Evolutionary conservation across 92 coral and sea anemone species (phyloP).

Genomic region (Zoanthus sansibaricus): DNA sequence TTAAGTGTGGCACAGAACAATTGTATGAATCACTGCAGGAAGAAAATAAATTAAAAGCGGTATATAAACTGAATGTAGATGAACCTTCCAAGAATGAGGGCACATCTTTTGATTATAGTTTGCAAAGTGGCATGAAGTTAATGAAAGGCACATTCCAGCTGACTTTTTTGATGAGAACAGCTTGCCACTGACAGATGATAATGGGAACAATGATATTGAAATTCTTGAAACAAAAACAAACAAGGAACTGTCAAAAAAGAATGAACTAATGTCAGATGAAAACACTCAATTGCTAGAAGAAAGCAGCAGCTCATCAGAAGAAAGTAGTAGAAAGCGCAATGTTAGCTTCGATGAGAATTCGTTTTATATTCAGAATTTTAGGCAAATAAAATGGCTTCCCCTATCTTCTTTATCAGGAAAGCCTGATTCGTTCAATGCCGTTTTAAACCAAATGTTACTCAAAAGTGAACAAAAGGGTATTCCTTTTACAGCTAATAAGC

Average conservation of each 20-base stretch:
- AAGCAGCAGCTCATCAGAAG: neutral
- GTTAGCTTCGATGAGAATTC: neutral
- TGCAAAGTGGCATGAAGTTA: neutral
- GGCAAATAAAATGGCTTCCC: slow-evolving; percentile 25
- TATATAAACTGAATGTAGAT: neutral
- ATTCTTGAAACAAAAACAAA: neutral
- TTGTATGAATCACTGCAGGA: neutral
- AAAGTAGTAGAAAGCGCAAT: neutral
- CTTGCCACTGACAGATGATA: neutral
- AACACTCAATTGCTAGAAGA: neutral
- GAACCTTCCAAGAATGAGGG: neutral
- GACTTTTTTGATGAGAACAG: neutral
- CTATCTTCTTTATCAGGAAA: slow-evolving; percentile 48
- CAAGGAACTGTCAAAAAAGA: neutral
- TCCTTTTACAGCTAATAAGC: slow-evolving; percentile 10
- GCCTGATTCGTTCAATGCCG: slow-evolving; percentile 42
- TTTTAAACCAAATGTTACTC: slow-evolving; percentile 13
- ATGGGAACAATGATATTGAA: neutral
- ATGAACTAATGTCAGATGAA: neutral
- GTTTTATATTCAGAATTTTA: slow-evolving; percentile 52
- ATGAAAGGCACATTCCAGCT: neutral
- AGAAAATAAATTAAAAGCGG: neutral
- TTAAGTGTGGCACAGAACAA: neutral
- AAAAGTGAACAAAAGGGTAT: neutral
- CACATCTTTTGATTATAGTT: neutral